These are phyloP conservation scores for Lepilemur ruficaudatus DNA, from an alignment of 2,797 vertebrate genomes.

Conservation along the genomic window DNA sequence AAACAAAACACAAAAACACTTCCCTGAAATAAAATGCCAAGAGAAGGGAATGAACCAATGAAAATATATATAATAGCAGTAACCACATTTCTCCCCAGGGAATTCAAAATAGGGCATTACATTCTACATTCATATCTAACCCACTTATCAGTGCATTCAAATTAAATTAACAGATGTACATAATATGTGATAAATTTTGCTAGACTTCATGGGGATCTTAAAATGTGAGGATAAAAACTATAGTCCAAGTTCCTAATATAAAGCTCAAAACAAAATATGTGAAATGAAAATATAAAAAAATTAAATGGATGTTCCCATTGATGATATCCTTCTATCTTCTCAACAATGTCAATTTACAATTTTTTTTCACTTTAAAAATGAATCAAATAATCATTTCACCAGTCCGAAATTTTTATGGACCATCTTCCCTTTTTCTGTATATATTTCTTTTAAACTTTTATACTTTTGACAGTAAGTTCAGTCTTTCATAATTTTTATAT, in stretches of 20 bases:
- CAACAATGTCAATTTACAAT: not conserved
- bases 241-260: not conserved
- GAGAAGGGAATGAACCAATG: not conserved
- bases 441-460: not conserved
- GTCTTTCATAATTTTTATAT: not conserved
- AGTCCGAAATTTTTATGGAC: not conserved
- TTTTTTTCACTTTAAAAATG: not conserved
- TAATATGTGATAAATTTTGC: not conserved
- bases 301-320: not conserved
- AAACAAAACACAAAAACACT: not conserved
- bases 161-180: not conserved
- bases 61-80: not conserved
- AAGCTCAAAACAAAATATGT: not conserved
- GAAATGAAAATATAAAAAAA: not conserved
- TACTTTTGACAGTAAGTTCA: not conserved
- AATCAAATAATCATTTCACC: not conserved
- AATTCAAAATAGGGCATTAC: not conserved
- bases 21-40: not conserved
- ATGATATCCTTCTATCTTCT: not conserved
- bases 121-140: not conserved
- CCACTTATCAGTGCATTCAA: not conserved
- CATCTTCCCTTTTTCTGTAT: not conserved
- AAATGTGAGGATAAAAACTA: not conserved
- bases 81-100: not conserved
- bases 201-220: not conserved